These are phyloP conservation scores for Agriotes lineatus DNA, from an alignment of 2,888 invertebrate species.

Conservation along the genomic window DNA sequence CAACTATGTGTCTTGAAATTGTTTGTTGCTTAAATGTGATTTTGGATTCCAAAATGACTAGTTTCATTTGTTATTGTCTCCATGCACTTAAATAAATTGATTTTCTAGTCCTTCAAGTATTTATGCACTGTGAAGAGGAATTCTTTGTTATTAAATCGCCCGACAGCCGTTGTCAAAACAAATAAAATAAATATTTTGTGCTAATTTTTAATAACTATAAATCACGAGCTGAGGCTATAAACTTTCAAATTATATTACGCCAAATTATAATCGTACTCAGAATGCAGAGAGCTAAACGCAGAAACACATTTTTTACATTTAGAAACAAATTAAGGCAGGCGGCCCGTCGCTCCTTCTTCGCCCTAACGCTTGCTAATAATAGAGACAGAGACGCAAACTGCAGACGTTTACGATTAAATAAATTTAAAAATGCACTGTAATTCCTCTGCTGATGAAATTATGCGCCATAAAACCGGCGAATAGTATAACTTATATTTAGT, in stretches of 20 bases:
- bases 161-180: conserved; percentile 35
- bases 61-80: too few relatives aligned
- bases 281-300: conserved; percentile 50
- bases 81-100: too few relatives aligned
- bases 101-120: background rate
- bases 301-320: conserved; percentile 52
- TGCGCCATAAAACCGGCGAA: conserved; percentile 62
- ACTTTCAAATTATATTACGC: conserved; percentile 62
- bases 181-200: conserved; percentile 47
- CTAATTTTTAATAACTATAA: conserved; percentile 63
- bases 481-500: conserved; percentile 57
- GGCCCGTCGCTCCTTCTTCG: conserved; percentile 47
- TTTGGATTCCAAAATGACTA: too few relatives aligned
- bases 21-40: too few relatives aligned
- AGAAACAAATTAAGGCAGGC: conserved; percentile 52
- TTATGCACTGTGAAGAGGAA: background rate
- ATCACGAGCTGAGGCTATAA: conserved; percentile 60
- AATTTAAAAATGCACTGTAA: conserved; percentile 60
- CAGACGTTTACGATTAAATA: conserved; percentile 56
- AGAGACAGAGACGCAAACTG: conserved; percentile 57
- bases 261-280: conserved; percentile 59
- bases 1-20: too few relatives aligned
- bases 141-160: conserved; percentile 8
- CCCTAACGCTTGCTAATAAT: conserved; percentile 56
- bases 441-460: conserved; percentile 62